These are phyloP conservation scores for Avahi laniger DNA, from an alignment of 2,797 vertebrate species.

Conservation along the genomic window DNA sequence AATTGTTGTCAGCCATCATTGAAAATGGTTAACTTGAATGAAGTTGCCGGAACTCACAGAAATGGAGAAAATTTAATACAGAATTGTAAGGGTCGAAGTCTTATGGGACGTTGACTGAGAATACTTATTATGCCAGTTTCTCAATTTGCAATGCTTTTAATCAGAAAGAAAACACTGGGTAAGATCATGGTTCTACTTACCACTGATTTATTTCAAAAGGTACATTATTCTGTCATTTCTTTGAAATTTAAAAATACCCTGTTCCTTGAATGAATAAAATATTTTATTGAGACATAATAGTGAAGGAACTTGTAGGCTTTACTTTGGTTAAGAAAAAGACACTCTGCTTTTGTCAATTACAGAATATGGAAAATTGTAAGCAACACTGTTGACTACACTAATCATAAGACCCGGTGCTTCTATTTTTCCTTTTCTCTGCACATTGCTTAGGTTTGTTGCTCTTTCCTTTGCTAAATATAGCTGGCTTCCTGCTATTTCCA, in stretches of 20 bases:
- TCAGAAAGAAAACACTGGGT: neutral
- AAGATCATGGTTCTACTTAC: neutral
- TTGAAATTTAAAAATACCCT: slow-evolving; percentile 24
- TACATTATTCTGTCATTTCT: slow-evolving; percentile 35
- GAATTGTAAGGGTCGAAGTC: neutral
- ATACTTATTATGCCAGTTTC: neutral
- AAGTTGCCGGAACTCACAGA: neutral
- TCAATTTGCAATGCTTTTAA: neutral
- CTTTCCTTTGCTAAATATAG: slow-evolving; percentile 75
- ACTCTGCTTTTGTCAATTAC: neutral
- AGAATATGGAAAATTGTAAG: slow-evolving; percentile 59
- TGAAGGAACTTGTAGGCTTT: neutral
- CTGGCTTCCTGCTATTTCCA: slow-evolving; percentile 68
- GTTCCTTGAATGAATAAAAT: slow-evolving; percentile 8
- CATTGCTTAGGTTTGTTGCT: slow-evolving; percentile 36
- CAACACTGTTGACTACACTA: neutral
- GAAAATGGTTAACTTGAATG: neutral
- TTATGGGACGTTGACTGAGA: neutral
- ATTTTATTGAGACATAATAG: slow-evolving; percentile 42
- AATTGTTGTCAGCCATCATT: neutral
- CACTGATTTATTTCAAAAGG: slow-evolving; percentile 16
- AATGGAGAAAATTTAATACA: neutral
- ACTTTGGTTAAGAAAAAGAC: slow-evolving; percentile 18
- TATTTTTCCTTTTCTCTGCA: slow-evolving; percentile 39
- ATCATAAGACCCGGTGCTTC: slow-evolving; percentile 55